phyloP scores from a whole-genome alignment of 2,888 invertebrate genomes.

The Agrochola litura region DNA sequence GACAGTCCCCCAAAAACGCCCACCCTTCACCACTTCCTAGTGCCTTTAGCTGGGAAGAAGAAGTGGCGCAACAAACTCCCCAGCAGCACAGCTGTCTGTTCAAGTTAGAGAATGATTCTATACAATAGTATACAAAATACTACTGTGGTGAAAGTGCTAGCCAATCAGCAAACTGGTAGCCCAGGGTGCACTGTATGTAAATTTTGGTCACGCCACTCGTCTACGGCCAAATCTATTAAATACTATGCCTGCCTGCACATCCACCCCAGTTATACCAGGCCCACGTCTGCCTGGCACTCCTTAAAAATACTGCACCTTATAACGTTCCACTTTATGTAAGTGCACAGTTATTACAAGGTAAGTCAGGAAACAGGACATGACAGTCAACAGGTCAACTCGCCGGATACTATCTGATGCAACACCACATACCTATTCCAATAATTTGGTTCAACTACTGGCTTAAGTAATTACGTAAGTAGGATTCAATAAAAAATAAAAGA shows the following conservation, averaged over 20 bases:
- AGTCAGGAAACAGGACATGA: conserved; percentile 47
- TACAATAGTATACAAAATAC: too few species aligned
- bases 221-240: background rate
- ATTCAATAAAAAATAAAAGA: background rate
- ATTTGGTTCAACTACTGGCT: background rate
- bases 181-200: too few species aligned
- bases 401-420: conserved; percentile 49
- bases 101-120: too few species aligned
- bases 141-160: background rate
- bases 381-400: conserved; percentile 33
- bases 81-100: too few species aligned
- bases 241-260: background rate
- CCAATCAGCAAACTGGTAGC: background rate
- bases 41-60: too few species aligned
- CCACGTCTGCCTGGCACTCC: background rate
- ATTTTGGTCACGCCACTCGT: background rate
- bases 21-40: too few species aligned
- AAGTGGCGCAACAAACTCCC: too few species aligned
- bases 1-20: too few species aligned
- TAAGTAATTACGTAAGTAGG: background rate
- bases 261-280: background rate
- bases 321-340: conserved; percentile 14
- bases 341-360: conserved; percentile 11
- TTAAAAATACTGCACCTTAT: background rate
- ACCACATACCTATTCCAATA: background rate